These are phyloP conservation scores for Hipposideros armiger DNA, from an alignment of 2,113 vertebrate genomes.

Conservation along the genomic window DNA sequence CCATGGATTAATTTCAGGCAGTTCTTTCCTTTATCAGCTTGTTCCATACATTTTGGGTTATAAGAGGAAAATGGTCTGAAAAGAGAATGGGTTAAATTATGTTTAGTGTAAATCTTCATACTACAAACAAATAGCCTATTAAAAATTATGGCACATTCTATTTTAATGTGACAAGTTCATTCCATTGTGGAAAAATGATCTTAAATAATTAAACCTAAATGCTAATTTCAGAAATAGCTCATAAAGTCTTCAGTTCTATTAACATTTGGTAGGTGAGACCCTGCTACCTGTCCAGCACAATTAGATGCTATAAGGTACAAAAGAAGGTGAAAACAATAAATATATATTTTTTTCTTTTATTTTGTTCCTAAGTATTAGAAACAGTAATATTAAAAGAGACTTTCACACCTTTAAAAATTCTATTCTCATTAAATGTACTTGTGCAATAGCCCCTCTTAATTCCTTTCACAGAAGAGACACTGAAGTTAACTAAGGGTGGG, in stretches of 20 bases:
- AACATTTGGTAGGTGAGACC: constrained; percentile 12
- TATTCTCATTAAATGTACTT: constrained; percentile 26
- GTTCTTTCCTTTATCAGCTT: constrained; percentile 38
- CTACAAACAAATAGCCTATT: constrained; percentile 14
- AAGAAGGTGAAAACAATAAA: not conserved
- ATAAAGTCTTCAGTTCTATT: constrained; percentile 40
- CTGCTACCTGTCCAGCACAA: not conserved
- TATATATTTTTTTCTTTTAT: not conserved
- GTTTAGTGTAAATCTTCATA: not conserved
- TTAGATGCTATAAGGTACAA: not conserved
- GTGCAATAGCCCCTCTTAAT: not conserved
- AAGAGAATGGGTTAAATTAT: constrained; percentile 55
- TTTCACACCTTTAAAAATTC: constrained; percentile 2
- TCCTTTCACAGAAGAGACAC: not conserved
- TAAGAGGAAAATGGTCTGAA: constrained; percentile 43
- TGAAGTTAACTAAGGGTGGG: not conserved
- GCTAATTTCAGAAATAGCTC: constrained; percentile 55
- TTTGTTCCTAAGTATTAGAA: constrained; percentile 39
- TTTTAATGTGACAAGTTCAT: constrained; percentile 68
- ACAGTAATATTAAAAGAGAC: constrained; percentile 13
- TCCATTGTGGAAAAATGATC: constrained; percentile 55
- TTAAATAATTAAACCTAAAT: constrained; percentile 60
- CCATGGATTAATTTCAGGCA: not conserved
- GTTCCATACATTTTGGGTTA: constrained; percentile 14
- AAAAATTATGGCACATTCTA: constrained; percentile 39